A percentile compares a stretch with the other conserved stretches of the same genome.
Conservation (phyloP, 2,797 vertebrate genomes). For the Pseudomugil gertrudae region DNA sequence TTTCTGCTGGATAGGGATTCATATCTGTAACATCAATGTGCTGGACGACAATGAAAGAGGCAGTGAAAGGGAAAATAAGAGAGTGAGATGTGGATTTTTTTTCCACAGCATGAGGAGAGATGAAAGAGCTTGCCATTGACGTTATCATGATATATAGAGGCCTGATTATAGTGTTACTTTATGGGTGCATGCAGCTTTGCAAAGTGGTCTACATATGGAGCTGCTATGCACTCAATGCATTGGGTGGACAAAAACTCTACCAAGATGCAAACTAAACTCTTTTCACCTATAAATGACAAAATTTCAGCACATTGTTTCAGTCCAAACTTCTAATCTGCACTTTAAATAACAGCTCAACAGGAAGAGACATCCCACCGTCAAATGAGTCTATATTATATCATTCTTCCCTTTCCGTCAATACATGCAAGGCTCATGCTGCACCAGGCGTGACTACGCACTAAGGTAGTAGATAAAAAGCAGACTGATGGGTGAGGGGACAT, state of each 20-base stretch:
- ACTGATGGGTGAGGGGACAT: conserved; percentile 6
- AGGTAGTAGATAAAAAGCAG: conserved; percentile 52
- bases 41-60: conserved; percentile 62
- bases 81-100: conserved; percentile 12
- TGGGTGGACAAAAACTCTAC: conserved; percentile 11
- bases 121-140: conserved; percentile 59
- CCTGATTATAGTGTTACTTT: conserved; percentile 39
- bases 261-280: neutral
- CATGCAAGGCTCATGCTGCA: conserved; percentile 27
- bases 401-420: conserved; percentile 11
- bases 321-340: conserved; percentile 29
- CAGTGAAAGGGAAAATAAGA: conserved; percentile 18
- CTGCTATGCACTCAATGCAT: conserved; percentile 6
- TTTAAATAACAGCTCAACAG: conserved; percentile 21
- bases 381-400: conserved; percentile 35
- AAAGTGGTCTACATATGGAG: conserved; percentile 40
- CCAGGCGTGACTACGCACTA: conserved; percentile 50
- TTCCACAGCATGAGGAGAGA: conserved; percentile 39
- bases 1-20: conserved; percentile 62
- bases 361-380: conserved; percentile 44
- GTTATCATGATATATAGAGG: conserved; percentile 39
- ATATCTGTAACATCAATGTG: conserved; percentile 71
- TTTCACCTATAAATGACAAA: neutral
- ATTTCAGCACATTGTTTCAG: neutral
- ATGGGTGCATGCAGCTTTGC: conserved; percentile 50